Evolutionary conservation across 2,113 vertebrate genomes (phyloP).

Genomic region (Octodon degus): DNA sequence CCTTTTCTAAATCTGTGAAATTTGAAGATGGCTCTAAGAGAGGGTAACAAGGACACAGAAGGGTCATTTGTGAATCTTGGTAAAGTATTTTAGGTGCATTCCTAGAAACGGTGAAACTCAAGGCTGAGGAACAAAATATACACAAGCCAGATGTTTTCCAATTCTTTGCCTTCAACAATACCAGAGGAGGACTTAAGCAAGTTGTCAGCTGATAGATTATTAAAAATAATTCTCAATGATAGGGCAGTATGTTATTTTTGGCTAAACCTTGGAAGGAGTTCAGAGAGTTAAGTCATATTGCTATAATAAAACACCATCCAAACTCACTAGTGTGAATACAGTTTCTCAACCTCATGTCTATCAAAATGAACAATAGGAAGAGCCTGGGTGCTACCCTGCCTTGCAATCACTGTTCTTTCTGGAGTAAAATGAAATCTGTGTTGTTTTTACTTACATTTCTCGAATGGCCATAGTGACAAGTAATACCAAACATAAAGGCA

Average conservation of each 20-base stretch:
- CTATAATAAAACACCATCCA: conserved; percentile 75
- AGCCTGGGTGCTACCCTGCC: background rate
- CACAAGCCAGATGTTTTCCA: conserved; percentile 46
- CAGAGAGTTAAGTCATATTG: conserved; percentile 78
- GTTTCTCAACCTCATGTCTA: conserved; percentile 62
- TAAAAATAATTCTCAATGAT: conserved; percentile 81
- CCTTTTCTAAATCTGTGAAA: background rate
- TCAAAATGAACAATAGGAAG: conserved; percentile 11
- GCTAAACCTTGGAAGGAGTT: conserved; percentile 73
- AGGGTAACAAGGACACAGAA: background rate
- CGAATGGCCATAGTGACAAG: background rate
- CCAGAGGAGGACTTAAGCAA: conserved; percentile 52
- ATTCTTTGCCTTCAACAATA: conserved; percentile 39
- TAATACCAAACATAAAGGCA: background rate
- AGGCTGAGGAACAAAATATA: background rate
- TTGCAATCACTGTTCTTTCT: background rate
- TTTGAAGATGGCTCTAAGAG: background rate
- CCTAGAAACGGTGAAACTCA: background rate
- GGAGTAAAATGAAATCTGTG: background rate
- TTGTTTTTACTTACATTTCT: background rate
- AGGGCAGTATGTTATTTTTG: conserved; percentile 75
- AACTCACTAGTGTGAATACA: conserved; percentile 56
- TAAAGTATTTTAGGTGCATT: conserved; percentile 29
- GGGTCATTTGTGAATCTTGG: background rate
- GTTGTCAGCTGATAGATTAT: conserved; percentile 75